phyloP scores from a whole-genome alignment of 2,113 vertebrate genomes.

The Blennius ocellaris region DNA sequence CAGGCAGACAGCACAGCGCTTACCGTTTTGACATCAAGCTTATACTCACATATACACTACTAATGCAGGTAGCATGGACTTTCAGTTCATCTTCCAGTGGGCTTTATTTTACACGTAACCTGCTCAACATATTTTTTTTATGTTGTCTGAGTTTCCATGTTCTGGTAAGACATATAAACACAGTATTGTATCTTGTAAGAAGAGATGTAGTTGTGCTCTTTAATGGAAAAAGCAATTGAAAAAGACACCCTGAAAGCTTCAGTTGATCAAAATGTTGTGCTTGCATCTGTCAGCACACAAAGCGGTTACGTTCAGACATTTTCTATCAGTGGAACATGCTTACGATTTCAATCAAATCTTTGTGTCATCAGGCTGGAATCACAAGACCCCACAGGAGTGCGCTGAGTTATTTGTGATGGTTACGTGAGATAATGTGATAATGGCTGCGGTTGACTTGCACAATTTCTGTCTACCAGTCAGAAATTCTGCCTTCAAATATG shows the following conservation, averaged over 20 bases:
- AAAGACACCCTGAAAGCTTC: slow-evolving; percentile 14
- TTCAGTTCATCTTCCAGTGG: slow-evolving; percentile 58
- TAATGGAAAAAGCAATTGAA: slow-evolving; percentile 47
- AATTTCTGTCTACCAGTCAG: neutral
- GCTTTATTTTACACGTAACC: slow-evolving; percentile 51
- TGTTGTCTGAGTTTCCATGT: slow-evolving; percentile 75
- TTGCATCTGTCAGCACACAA: neutral
- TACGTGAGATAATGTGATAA: slow-evolving; percentile 36
- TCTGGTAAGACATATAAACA: slow-evolving; percentile 72
- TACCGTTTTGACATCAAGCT: slow-evolving; percentile 3
- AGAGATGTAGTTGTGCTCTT: slow-evolving; percentile 62
- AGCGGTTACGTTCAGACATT: neutral
- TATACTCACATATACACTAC: slow-evolving; percentile 20
- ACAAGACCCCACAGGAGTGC: slow-evolving; percentile 18
- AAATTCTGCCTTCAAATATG: slow-evolving; percentile 15
- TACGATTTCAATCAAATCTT: neutral
- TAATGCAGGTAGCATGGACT: slow-evolving; percentile 29
- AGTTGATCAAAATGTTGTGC: slow-evolving; percentile 19
- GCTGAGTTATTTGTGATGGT: slow-evolving; percentile 25
- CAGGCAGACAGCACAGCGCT: neutral
- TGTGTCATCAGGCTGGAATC: slow-evolving; percentile 1
- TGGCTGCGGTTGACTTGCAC: slow-evolving; percentile 1
- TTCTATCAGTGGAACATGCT: neutral
- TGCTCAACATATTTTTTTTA: slow-evolving; percentile 64
- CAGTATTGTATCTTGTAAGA: slow-evolving; percentile 58